Base-by-base conservation (phyloP, 2,797 vertebrate genomes). In the Octomys mimax region DNA sequence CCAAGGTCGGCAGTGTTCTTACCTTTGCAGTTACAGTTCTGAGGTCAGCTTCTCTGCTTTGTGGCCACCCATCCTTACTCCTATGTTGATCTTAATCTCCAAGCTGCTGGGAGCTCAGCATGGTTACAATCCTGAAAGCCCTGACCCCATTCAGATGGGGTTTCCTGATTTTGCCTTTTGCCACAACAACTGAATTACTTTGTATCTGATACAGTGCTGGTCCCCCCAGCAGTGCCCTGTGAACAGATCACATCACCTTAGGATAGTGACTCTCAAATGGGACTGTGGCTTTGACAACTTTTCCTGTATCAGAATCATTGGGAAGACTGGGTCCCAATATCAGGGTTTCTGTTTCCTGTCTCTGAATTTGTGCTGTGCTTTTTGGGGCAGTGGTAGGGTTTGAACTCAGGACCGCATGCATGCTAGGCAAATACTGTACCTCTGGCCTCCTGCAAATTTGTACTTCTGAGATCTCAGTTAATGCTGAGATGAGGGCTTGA, bases 161-260 rank as follows among this genome's bases (percentile, higher is more conserved):
- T 61, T 64, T 26, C 61, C 52, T 21, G 54, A 52, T 57, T 90
- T 82, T 89, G 66, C 61, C 61, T 82, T 93, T 95, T 71, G 54
- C 18, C 28, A n/a, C 57, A 36, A 2, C 19, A 1, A 18, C 71
- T 21, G 62, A 39, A 70, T 79, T 82, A 1, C 54, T 82, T 59
- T 6, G 62, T 7, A 66, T 62, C 8, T 70, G 21, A 57, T 46
- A 75, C 59, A 68, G 61, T n/a, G 13, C 57, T 33, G 21, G 85
- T 62, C 82, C 84, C 70, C n/a, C 31, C 26, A 26, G 82, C 79
- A 80, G 52, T 80, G 10, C 59, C 71, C 46, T 71, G n/a, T 80
- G 52, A 42, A 21, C 31, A 52, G 39, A 39, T 68, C 36, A 18
- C 14, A 8, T 31, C 61, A 11, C 54, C 24, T 87, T 73, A 61